Base-by-base conservation (phyloP, 1,140 invertebrate species). In the Luehdorfia chinensis region DNA sequence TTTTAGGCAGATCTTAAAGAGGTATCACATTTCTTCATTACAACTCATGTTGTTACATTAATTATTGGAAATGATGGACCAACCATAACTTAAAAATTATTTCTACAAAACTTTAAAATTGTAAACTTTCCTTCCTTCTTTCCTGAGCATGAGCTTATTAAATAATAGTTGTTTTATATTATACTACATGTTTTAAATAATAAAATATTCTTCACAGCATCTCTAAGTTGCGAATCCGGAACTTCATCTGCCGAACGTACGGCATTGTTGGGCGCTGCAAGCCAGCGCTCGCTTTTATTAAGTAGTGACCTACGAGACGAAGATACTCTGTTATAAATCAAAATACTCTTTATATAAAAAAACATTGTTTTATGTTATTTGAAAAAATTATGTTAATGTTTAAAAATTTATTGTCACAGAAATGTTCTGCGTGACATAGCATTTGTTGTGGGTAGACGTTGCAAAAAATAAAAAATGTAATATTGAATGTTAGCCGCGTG, bases 231-330 rank as follows among this genome's bases (percentile, higher is more conserved):
- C 60, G 84, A 87, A 16, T 88, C 87, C 5, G 84, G 69, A 2
- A 87, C 86, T n/a, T 88, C 87, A n/a, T 87, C 87, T 2, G 85
- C 84, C n/a, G 89, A 90, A 55, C 65, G 86, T 11, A 87, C 84
- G 0, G 86, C 83, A 13, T 59, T 87, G 12, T 65, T 87, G 1
- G 84, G 84, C 1, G 83, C 79, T 2, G 67, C 83, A 6, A 81
- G 83, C 49, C 79, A 80, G 37, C 72, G 77, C 3, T 78, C 83
- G 4, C 57, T 87, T 0, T 57, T 86, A 5, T 62, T 86, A 5
- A 85, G 77, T 53, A 74, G 74, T 16, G 84, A 87, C 4, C 58
- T 84, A 28, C 41, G 83, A 18, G 86, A 87, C 49, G 87, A 87
- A 67, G 85, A 87, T 41, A 86, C 87, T 14, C 58, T 87, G 13